These are phyloP conservation scores for Monochamus saltuarius DNA, from an alignment of 1,140 invertebrate genomes.

Conservation along the genomic window DNA sequence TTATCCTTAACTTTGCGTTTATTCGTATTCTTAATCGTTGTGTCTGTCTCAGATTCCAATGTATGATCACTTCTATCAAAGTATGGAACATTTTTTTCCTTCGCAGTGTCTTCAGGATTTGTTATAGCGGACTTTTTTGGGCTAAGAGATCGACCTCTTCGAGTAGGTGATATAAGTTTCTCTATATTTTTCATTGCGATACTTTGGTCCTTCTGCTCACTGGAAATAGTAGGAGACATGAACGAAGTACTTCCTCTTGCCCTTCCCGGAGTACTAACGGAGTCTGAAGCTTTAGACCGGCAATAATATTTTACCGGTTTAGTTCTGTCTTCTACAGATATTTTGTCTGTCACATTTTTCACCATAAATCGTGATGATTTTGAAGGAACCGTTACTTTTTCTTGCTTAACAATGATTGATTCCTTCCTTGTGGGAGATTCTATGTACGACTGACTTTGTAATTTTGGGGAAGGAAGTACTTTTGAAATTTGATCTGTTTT, in stretches of 20 bases:
- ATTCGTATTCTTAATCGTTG: neutral
- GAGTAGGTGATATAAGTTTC: slow-evolving; percentile 35
- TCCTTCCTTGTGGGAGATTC: neutral
- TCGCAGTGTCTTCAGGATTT: neutral
- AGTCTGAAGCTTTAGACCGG: slow-evolving; percentile 5
- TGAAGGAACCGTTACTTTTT: neutral
- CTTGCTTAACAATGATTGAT: neutral
- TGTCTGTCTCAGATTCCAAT: neutral
- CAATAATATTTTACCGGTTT: slow-evolving; percentile 24
- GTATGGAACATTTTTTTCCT: slow-evolving; percentile 25
- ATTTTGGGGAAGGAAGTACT: neutral
- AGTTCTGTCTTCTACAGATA: neutral
- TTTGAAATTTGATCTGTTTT: neutral
- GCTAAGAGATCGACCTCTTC: slow-evolving; percentile 37
- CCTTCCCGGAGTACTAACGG: neutral
- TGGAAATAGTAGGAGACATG: slow-evolving; percentile 45
- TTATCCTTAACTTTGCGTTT: neutral
- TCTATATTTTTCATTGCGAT: slow-evolving; percentile 35
- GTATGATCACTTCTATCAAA: slow-evolving; percentile 26
- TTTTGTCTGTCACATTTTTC: slow-evolving; percentile 17
- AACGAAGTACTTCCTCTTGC: slow-evolving; percentile 27
- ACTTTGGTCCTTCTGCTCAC: slow-evolving; percentile 42
- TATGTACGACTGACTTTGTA: slow-evolving; percentile 28
- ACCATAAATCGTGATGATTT: slow-evolving; percentile 17
- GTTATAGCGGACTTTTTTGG: slow-evolving; percentile 17